Evolutionary conservation across 2,113 vertebrate genomes (phyloP).

Genomic region (Apodemus sylvaticus): DNA sequence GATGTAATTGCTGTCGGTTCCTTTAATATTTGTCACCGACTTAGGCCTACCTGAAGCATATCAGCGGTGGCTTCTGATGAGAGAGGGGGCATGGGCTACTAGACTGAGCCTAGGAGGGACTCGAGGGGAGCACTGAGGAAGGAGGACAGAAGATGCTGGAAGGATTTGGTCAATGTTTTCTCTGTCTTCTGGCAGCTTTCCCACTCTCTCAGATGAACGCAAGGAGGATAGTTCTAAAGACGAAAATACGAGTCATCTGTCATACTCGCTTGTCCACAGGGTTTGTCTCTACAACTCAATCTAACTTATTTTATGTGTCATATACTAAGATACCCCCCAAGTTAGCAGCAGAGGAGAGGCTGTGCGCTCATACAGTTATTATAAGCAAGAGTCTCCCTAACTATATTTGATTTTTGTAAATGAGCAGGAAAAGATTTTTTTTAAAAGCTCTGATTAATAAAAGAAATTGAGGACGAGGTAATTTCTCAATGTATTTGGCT

Average conservation of each 20-base stretch:
- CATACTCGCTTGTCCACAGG: background rate
- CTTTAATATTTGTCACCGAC: background rate
- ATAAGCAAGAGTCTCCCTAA: conserved; percentile 39
- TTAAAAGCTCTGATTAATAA: conserved; percentile 66
- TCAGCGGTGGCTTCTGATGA: background rate
- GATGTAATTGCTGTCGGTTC: background rate
- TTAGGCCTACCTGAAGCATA: background rate
- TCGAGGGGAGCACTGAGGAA: background rate
- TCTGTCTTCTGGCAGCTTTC: background rate
- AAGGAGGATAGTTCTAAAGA: background rate
- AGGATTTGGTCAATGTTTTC: background rate
- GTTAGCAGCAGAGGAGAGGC: background rate
- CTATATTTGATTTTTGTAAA: conserved; percentile 67
- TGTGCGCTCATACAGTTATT: background rate
- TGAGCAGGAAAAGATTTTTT: conserved; percentile 61
- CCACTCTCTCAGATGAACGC: background rate
- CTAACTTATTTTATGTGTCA: background rate
- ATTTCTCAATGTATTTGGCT: conserved; percentile 79
- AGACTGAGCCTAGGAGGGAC: background rate
- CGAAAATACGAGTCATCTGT: background rate
- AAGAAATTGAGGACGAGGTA: conserved; percentile 67
- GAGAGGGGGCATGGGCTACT: background rate
- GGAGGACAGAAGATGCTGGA: background rate
- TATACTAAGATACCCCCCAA: background rate
- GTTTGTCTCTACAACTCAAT: background rate